A percentile compares a stretch with the other conserved stretches of the same genome.
Evolutionary conservation across 2,797 vertebrate species (phyloP).

Genomic region (Oreochromis mossambicus): DNA sequence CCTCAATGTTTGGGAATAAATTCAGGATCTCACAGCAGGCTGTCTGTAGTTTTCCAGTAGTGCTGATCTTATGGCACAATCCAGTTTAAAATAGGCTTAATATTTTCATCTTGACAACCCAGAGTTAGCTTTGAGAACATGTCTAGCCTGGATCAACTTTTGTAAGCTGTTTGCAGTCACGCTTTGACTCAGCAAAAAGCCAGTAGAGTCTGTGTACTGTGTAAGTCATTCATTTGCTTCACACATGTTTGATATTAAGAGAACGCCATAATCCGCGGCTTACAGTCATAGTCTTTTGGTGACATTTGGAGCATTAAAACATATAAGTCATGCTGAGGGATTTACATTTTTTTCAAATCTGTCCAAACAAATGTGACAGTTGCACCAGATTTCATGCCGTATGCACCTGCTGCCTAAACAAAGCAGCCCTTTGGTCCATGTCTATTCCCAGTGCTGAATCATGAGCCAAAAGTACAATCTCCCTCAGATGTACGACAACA

Average conservation of each 20-base stretch:
- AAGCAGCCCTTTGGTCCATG: background rate
- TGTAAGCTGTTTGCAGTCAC: background rate
- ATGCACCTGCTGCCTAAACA: background rate
- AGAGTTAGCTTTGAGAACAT: background rate
- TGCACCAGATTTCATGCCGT: background rate
- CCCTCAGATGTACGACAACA: background rate
- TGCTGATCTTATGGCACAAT: background rate
- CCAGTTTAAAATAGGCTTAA: background rate
- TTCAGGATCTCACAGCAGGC: background rate
- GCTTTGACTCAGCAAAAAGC: background rate
- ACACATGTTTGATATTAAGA: no score
- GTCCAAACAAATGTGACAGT: background rate
- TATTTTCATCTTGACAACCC: background rate
- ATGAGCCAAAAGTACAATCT: slow-evolving; percentile 21
- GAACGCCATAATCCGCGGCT: no score
- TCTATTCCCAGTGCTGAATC: slow-evolving; percentile 1
- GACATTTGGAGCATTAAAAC: background rate
- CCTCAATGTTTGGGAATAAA: background rate
- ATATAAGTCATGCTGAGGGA: background rate
- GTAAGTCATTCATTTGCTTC: background rate
- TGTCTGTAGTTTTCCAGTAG: background rate
- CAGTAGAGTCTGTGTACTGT: background rate
- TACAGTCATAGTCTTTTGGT: no score
- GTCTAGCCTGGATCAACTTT: background rate
- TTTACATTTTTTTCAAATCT: background rate